These are phyloP conservation scores for Vulpes ferrilata DNA, from an alignment of 2,113 vertebrate genomes.

Conservation along the genomic window DNA sequence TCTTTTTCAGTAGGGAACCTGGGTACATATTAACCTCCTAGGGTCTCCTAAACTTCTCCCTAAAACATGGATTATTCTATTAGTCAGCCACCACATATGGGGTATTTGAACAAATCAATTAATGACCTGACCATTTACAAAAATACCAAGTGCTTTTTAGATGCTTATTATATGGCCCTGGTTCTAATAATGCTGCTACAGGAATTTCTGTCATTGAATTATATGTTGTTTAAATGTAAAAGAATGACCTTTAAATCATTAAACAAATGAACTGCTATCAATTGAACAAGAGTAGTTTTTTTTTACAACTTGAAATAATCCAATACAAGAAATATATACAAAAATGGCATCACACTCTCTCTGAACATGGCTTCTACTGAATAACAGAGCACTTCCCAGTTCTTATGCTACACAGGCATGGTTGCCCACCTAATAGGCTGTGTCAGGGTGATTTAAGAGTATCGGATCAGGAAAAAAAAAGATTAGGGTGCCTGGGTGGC, in stretches of 20 bases:
- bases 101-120: constrained; percentile 51
- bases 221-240: constrained; percentile 51
- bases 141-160: constrained; percentile 45
- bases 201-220: constrained; percentile 54
- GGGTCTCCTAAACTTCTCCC: constrained; percentile 23
- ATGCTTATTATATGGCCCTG: constrained; percentile 53
- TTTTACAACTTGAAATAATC: constrained; percentile 56
- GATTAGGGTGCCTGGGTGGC: neutral
- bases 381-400: neutral
- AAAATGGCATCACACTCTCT: neutral
- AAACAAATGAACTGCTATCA: constrained; percentile 57
- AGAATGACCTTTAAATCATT: constrained; percentile 55
- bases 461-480: neutral
- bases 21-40: constrained; percentile 54
- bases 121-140: constrained; percentile 57
- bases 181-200: neutral
- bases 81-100: constrained; percentile 41
- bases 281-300: constrained; percentile 46
- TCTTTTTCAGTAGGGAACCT: constrained; percentile 33
- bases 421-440: neutral
- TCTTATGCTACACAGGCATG: neutral
- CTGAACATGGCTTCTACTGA: neutral
- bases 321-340: neutral
- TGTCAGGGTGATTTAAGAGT: neutral
- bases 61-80: constrained; percentile 61